Conservation (phyloP, 2,113 vertebrate genomes). For the Leptobrachium ailaonicum region DNA sequence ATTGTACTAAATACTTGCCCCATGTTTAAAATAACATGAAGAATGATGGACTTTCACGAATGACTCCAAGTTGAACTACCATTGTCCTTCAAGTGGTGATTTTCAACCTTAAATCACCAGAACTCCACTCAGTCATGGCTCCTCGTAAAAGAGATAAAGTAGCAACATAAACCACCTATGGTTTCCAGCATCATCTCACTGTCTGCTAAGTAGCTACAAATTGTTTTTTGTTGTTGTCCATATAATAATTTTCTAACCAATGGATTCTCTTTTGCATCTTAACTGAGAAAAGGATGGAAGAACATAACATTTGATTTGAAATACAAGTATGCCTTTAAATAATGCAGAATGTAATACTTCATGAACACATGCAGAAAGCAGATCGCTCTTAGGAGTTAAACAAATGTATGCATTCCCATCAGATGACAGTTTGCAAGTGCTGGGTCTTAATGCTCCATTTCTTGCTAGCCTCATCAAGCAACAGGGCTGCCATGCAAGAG, state of each 20-base stretch:
- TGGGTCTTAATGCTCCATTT: constrained; percentile 38
- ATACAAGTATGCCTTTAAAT: constrained; percentile 8
- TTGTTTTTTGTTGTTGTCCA: neutral
- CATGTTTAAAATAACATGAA: constrained; percentile 50
- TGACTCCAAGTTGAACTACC: constrained; percentile 6
- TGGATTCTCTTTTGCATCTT: neutral
- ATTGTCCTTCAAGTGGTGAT: constrained; percentile 16
- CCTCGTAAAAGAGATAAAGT: neutral
- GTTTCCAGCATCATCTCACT: neutral
- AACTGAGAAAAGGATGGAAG: neutral
- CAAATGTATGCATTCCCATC: neutral
- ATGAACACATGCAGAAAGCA: neutral
- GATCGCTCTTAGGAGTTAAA: neutral
- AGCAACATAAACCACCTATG: neutral
- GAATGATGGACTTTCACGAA: constrained; percentile 29
- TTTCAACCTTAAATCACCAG: neutral
- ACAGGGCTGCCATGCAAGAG: constrained; percentile 34
- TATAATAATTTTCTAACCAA: neutral
- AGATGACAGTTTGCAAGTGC: constrained; percentile 17
- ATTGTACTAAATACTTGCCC: constrained; percentile 18
- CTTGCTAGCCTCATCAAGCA: constrained; percentile 28
- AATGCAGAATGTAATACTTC: constrained; percentile 18
- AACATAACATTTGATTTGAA: neutral
- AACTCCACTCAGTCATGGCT: neutral
- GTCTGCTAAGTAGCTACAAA: neutral